Conservation (phyloP, 2,888 invertebrate genomes). For the Emmelina monodactyla region DNA sequence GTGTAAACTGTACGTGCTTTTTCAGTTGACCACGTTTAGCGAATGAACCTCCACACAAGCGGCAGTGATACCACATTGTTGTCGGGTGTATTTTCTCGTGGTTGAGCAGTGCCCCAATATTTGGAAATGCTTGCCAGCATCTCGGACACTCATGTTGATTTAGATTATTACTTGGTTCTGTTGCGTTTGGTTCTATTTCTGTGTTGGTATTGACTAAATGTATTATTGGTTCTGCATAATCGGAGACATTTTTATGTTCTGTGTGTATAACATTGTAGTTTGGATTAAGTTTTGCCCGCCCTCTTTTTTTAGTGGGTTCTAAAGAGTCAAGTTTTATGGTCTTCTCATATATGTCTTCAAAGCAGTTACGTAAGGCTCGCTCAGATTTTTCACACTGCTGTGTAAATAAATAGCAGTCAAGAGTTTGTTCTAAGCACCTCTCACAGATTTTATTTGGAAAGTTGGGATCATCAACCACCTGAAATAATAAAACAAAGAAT, state of each 20-base stretch:
- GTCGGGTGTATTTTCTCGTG: constrained; percentile 44
- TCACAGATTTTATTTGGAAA: constrained; percentile 45
- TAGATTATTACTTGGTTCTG: no score
- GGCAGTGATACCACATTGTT: constrained; percentile 48
- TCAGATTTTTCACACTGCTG: constrained; percentile 49
- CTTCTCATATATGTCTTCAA: constrained; percentile 46
- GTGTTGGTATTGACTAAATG: constrained; percentile 30
- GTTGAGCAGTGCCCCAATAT: constrained; percentile 30
- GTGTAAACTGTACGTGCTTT: constrained; percentile 22
- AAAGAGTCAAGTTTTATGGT: constrained; percentile 42
- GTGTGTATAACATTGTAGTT: constrained; percentile 34
- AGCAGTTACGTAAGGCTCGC: constrained; percentile 41
- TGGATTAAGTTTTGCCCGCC: constrained; percentile 37
- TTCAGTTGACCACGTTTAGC: constrained; percentile 31
- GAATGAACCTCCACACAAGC: constrained; percentile 44
- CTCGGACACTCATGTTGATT: constrained; percentile 49
- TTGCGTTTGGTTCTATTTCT: constrained; percentile 24
- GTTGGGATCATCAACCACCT: constrained; percentile 34
- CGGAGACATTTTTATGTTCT: constrained; percentile 35
- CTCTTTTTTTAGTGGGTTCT: constrained; percentile 33
- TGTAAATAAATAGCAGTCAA: constrained; percentile 40
- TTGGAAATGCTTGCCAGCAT: constrained; percentile 41
- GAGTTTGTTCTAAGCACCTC: constrained; percentile 34
- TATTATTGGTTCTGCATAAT: constrained; percentile 46
- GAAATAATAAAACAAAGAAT: constrained; percentile 25